Percentiles rank a stretch among this genome's conserved stretches.
Evolutionary conservation across 2,888 invertebrate species (phyloP).

Genomic region (Pheosia gnoma): DNA sequence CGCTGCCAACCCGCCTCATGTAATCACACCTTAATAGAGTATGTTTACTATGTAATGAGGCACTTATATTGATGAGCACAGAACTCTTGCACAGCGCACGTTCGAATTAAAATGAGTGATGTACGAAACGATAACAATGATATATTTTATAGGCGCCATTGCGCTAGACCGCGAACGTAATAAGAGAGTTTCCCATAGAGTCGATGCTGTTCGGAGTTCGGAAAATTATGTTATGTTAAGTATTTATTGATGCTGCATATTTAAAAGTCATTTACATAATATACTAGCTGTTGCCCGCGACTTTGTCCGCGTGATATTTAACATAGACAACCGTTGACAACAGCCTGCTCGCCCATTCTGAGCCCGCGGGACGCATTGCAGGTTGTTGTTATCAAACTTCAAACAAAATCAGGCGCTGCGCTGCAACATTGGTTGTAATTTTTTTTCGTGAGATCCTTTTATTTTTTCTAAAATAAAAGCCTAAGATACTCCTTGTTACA

Average conservation of each 20-base stretch:
- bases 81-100: slow-evolving; percentile 47
- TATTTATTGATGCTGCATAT: slow-evolving; percentile 22
- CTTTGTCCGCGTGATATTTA: too few relatives aligned
- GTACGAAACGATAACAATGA: slow-evolving; percentile 64
- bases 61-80: slow-evolving; percentile 67
- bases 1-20: neutral
- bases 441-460: too few relatives aligned
- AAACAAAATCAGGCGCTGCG: too few relatives aligned
- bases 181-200: slow-evolving; percentile 17
- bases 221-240: slow-evolving; percentile 15
- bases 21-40: slow-evolving; percentile 43
- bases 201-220: slow-evolving; percentile 17
- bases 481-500: too few relatives aligned
- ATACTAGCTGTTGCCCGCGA: too few relatives aligned
- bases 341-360: too few relatives aligned
- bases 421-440: too few relatives aligned
- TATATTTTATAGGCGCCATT: slow-evolving; percentile 51
- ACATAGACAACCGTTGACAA: too few relatives aligned
- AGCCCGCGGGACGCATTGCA: too few relatives aligned
- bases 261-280: slow-evolving; percentile 1
- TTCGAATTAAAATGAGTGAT: slow-evolving; percentile 74
- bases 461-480: too few relatives aligned
- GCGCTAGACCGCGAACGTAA: slow-evolving; percentile 37
- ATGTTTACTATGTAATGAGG: slow-evolving; percentile 66
- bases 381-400: too few relatives aligned